Base-by-base conservation (phyloP, 2,888 invertebrate genomes). In the Hyppa rectilinea region DNA sequence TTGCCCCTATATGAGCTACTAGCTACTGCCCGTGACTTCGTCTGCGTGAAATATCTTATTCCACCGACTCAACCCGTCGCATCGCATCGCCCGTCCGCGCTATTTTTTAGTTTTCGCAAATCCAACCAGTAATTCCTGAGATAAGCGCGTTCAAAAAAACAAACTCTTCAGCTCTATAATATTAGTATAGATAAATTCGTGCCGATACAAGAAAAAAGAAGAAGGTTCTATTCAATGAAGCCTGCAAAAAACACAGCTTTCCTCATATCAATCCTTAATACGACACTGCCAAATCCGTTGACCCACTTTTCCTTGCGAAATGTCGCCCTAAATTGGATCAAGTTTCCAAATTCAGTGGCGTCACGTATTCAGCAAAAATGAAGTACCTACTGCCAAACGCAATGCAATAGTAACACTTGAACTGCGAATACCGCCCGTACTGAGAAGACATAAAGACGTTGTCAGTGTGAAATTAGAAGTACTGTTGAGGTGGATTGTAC, bases 231-330 rank as follows among this genome's bases (percentile, higher is more conserved):
- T 10, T 23, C 0, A 23, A 17, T 7, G 1, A 20, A 20, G 20
- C 20, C 34, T 34, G 34, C 14, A 12, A 26, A 50, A 12, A 23
- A 20, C 2, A 31, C 45, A 26, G 0, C 55, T 20, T 53, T 36
- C 20, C 9, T 20, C 5, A 23, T 4, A 36, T 14, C 20, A 61
- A 55, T 56, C 26, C 34, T 26, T 36, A 49, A 2, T 9, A 4
- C 4, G 7, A 14, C 23, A 49, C 36, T 38, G 23, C n/a, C 26
- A 71, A 71, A 29, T 65, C 45, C 52, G 43, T 17, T 75, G 68
- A 36, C 53, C 66, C 40, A 55, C 40, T 58, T 73, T 59, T n/a
- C 31, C 17, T 79, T 73, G 38, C 73, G 23, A 62, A 56, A 74
- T 40, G 12, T 20, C 49, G 36, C 55, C 59, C 58, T 60, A 60